Percentiles rank a stretch among this genome's conserved stretches.
Conservation (phyloP, 2,113 vertebrate genomes). For the Lepisosteus osseus region DNA sequence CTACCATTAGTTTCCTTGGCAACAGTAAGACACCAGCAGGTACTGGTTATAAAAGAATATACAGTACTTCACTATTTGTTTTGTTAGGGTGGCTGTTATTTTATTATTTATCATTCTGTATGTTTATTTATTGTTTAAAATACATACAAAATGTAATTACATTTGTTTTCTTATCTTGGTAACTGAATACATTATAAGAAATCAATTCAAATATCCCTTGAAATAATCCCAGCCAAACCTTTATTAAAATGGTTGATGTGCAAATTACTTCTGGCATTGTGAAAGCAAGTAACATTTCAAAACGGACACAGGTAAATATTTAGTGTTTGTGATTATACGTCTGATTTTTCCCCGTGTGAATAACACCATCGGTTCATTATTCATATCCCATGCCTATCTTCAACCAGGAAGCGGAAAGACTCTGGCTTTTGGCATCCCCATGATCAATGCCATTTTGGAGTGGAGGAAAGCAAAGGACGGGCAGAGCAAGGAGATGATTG, state of each 20-base stretch:
- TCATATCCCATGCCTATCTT: conserved; percentile 25
- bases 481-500: not conserved
- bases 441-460: conserved; percentile 87
- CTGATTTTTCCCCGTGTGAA: conserved; percentile 13
- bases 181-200: too few relatives aligned
- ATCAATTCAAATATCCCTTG: too few relatives aligned
- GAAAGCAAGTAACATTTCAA: too few relatives aligned
- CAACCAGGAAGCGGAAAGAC: conserved; percentile 92
- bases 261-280: too few relatives aligned
- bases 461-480: conserved; percentile 65
- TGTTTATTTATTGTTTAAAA: not conserved
- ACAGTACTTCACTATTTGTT: not conserved
- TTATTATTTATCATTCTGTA: not conserved
- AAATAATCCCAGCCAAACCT: too few relatives aligned
- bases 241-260: too few relatives aligned
- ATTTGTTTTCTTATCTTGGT: too few relatives aligned
- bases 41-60: not conserved
- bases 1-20: conserved; percentile 15
- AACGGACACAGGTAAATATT: too few relatives aligned
- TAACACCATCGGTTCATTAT: conserved; percentile 10
- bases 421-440: conserved; percentile 90
- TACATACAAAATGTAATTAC: too few relatives aligned
- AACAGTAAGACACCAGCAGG: conserved; percentile 5
- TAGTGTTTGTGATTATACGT: not conserved
- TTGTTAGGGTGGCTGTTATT: not conserved